phyloP scores from a whole-genome alignment of 2,888 invertebrate genomes.

The Chelonus formosanus region DNA sequence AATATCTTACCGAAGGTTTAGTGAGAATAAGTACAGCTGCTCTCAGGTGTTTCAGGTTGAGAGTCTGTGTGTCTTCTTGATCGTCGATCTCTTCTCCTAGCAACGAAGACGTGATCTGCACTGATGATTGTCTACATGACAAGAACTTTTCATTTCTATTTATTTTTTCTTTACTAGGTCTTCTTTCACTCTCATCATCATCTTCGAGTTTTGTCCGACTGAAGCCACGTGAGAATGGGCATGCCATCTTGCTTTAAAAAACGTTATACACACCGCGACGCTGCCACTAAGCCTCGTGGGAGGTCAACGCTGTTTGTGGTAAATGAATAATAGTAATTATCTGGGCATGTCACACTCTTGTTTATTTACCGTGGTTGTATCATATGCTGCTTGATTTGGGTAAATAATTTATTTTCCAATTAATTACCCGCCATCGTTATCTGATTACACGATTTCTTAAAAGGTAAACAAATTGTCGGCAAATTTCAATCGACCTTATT shows the following conservation, averaged over 20 bases:
- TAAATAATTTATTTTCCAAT: background rate
- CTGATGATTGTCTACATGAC: constrained; percentile 72
- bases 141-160: constrained; percentile 46
- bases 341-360: constrained; percentile 34
- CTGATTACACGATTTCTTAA: no score
- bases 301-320: constrained; percentile 20
- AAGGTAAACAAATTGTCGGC: no score
- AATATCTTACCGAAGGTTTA: constrained; percentile 75
- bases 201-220: constrained; percentile 42
- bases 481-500: no score
- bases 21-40: constrained; percentile 83
- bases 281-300: constrained; percentile 23
- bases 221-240: constrained; percentile 56
- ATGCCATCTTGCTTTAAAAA: constrained; percentile 53
- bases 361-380: background rate
- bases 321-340: constrained; percentile 28
- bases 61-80: constrained; percentile 71
- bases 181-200: constrained; percentile 39
- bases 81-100: constrained; percentile 70
- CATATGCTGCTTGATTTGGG: background rate
- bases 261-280: constrained; percentile 7
- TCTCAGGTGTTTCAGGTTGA: constrained; percentile 81
- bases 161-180: constrained; percentile 31
- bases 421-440: background rate
- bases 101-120: constrained; percentile 68